These are phyloP conservation scores for Timema cristinae DNA, from an alignment of 2,888 invertebrate genomes.

Conservation along the genomic window DNA sequence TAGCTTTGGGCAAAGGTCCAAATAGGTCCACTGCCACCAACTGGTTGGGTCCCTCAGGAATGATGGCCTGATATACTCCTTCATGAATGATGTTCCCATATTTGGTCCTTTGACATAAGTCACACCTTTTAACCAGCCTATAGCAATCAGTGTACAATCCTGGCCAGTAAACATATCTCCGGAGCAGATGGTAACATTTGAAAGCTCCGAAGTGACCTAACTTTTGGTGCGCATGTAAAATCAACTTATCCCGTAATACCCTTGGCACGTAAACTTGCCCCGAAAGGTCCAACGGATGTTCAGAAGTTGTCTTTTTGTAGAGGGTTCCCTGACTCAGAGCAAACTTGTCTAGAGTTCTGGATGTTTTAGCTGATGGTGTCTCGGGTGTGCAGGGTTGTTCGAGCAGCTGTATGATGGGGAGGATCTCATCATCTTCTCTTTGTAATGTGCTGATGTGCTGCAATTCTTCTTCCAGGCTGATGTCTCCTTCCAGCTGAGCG, in stretches of 20 bases:
- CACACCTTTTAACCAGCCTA: background rate
- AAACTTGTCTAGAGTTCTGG: too few species aligned
- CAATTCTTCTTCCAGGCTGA: too few species aligned
- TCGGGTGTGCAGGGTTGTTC: too few species aligned
- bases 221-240: background rate
- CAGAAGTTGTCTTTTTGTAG: too few species aligned
- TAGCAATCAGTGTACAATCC: background rate
- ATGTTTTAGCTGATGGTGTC: too few species aligned
- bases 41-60: background rate
- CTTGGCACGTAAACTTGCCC: constrained; percentile 1
- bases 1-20: constrained; percentile 7
- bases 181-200: background rate
- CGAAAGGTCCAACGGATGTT: too few species aligned
- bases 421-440: too few species aligned
- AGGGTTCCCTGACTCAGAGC: too few species aligned
- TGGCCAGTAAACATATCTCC: background rate
- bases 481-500: too few species aligned
- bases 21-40: constrained; percentile 10
- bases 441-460: too few species aligned
- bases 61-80: background rate
- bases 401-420: too few species aligned
- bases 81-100: background rate
- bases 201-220: background rate
- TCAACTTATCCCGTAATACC: background rate
- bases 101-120: background rate